phyloP scores from a whole-genome alignment of 2,113 vertebrate genomes.

The Ursus arctos region DNA sequence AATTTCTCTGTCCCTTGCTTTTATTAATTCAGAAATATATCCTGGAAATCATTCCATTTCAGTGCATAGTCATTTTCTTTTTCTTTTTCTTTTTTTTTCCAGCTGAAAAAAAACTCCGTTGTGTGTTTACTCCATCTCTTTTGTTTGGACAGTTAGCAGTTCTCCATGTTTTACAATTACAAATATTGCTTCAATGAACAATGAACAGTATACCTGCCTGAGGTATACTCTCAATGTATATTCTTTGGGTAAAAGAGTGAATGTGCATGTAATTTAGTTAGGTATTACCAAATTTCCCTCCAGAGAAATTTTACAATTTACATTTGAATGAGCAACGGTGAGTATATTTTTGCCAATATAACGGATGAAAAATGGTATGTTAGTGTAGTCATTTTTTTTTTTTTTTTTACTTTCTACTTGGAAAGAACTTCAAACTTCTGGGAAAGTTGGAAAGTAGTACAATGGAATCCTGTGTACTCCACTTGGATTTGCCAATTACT shows the following conservation, averaged over 20 bases:
- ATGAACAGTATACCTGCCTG: not conserved
- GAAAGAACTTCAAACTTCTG: slow-evolving; percentile 11
- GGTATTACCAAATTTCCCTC: not conserved
- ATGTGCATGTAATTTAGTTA: not conserved
- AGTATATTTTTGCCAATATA: not conserved
- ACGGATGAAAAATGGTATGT: not conserved
- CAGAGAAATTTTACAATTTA: not conserved
- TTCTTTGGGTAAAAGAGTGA: not conserved
- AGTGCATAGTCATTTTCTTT: not conserved
- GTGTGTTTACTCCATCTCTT: not conserved
- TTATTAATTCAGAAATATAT: not conserved
- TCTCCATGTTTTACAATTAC: not conserved
- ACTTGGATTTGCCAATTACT: not conserved
- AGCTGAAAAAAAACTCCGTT: not conserved
- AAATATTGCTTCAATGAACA: not conserved
- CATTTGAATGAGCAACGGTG: not conserved
- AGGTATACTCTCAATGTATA: not conserved
- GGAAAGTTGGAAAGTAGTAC: not conserved
- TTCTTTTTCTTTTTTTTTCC: not conserved
- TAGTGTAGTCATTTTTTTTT: not conserved
- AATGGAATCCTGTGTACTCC: not conserved
- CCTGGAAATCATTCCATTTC: not conserved
- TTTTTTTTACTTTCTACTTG: not conserved
- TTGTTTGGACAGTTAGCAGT: not conserved
- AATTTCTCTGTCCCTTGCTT: not conserved